Percentiles rank a stretch among this genome's conserved stretches.
phyloP scores from a whole-genome alignment of 2,797 vertebrate genomes.

The Galaxias olidus region DNA sequence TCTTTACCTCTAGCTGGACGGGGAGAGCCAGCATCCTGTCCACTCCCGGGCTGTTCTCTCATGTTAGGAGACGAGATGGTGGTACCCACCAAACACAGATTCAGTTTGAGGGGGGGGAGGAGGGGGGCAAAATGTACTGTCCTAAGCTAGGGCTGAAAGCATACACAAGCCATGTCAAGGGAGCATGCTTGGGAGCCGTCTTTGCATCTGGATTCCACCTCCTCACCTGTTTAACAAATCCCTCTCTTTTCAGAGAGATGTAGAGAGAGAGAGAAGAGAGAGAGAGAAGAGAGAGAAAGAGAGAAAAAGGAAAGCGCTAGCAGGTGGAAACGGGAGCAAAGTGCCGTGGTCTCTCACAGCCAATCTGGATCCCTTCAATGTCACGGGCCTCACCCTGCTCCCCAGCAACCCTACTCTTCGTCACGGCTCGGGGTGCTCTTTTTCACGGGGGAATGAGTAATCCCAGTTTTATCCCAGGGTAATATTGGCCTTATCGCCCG shows the following conservation, averaged over 20 bases:
- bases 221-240: slow-evolving; percentile 28
- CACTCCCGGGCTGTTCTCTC: background rate
- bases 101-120: slow-evolving; percentile 18
- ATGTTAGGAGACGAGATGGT: background rate
- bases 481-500: slow-evolving; percentile 67
- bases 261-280: background rate
- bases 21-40: slow-evolving; percentile 34
- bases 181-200: slow-evolving; percentile 13
- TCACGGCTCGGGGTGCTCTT: slow-evolving; percentile 51
- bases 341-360: slow-evolving; percentile 34
- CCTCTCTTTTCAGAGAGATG: slow-evolving; percentile 1
- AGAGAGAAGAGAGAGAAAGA: background rate
- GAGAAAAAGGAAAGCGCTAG: background rate
- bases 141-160: slow-evolving; percentile 15
- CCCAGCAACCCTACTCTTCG: slow-evolving; percentile 31
- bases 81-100: slow-evolving; percentile 7
- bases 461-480: slow-evolving; percentile 67
- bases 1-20: slow-evolving; percentile 52
- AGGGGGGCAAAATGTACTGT: background rate
- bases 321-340: slow-evolving; percentile 11
- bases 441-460: slow-evolving; percentile 67
- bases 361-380: slow-evolving; percentile 31
- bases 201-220: slow-evolving; percentile 30
- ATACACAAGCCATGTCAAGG: slow-evolving; percentile 9
- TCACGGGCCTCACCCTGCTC: background rate